A percentile compares a stretch with the other conserved stretches of the same genome.
Evolutionary conservation across 2,797 vertebrate genomes (phyloP).

Genomic region (Micrastur ruficollis): DNA sequence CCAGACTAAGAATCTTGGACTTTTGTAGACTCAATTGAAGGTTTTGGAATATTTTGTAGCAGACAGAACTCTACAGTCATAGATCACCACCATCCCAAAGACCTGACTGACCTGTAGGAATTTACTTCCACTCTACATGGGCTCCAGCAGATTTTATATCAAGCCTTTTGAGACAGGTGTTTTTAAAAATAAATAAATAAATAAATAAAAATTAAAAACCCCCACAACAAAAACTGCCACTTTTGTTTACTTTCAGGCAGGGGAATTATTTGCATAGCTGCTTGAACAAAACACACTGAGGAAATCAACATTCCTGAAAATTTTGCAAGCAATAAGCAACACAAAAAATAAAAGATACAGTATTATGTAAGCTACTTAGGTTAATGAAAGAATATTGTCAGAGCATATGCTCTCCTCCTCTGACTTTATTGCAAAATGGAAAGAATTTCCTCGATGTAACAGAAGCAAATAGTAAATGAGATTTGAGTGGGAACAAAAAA

Average conservation of each 20-base stretch:
- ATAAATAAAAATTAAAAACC: background rate
- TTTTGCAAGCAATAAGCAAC: background rate
- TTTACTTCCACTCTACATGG: background rate
- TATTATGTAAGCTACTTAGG: background rate
- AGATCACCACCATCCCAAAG: background rate
- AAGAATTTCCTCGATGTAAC: background rate
- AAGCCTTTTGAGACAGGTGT: background rate
- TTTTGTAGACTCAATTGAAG: background rate
- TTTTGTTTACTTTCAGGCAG: background rate
- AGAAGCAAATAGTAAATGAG: background rate
- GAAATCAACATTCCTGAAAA: background rate
- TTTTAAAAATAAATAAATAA: background rate
- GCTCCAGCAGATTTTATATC: background rate
- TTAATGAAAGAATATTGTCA: background rate
- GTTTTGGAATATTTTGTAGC: background rate
- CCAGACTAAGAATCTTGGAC: background rate
- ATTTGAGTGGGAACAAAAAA: background rate
- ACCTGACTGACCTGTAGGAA: background rate
- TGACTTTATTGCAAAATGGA: background rate
- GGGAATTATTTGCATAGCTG: background rate
- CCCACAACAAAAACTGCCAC: no score
- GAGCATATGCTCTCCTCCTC: background rate
- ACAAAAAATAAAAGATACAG: background rate
- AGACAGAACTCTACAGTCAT: background rate
- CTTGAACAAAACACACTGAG: background rate